Conservation (phyloP, 2,888 invertebrate species). For the Oxyteleia sp. region DNA sequence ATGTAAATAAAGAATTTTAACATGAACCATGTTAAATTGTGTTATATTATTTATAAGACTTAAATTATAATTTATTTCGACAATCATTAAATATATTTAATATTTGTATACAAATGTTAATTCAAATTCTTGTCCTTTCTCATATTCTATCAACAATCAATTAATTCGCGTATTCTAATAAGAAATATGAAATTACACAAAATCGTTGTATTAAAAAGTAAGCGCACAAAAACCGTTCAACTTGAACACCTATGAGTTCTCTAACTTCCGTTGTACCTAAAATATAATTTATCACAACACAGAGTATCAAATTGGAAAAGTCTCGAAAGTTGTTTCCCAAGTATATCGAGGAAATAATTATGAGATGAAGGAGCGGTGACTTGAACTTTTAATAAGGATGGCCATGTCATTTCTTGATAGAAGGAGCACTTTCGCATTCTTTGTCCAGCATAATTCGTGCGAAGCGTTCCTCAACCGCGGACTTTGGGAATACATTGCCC, state of each 20-base stretch:
- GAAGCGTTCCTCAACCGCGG: conserved; percentile 59
- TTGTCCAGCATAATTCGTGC: conserved; percentile 68
- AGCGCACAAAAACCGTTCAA: conserved; percentile 26
- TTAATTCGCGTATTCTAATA: too few relatives aligned
- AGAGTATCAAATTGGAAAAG: conserved; percentile 64
- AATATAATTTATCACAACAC: conserved; percentile 48
- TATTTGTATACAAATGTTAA: too few relatives aligned
- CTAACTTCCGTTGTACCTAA: conserved; percentile 35
- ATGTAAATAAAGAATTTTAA: too few relatives aligned
- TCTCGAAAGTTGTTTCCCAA: conserved; percentile 58
- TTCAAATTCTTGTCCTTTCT: too few relatives aligned
- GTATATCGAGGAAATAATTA: conserved; percentile 62
- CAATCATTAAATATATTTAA: too few relatives aligned
- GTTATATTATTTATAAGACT: too few relatives aligned
- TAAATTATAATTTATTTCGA: too few relatives aligned
- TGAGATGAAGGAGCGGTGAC: conserved; percentile 44
- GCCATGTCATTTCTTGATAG: conserved; percentile 55
- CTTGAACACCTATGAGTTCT: conserved; percentile 30
- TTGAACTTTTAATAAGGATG: conserved; percentile 62
- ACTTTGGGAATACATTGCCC: conserved; percentile 68
- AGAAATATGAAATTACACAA: too few relatives aligned
- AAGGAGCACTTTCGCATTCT: conserved; percentile 52
- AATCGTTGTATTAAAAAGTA: conserved; percentile 16
- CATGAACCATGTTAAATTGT: too few relatives aligned
- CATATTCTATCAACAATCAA: too few relatives aligned